Base-by-base conservation (phyloP, 2,888 invertebrate species). In the Dascillus cervinus region DNA sequence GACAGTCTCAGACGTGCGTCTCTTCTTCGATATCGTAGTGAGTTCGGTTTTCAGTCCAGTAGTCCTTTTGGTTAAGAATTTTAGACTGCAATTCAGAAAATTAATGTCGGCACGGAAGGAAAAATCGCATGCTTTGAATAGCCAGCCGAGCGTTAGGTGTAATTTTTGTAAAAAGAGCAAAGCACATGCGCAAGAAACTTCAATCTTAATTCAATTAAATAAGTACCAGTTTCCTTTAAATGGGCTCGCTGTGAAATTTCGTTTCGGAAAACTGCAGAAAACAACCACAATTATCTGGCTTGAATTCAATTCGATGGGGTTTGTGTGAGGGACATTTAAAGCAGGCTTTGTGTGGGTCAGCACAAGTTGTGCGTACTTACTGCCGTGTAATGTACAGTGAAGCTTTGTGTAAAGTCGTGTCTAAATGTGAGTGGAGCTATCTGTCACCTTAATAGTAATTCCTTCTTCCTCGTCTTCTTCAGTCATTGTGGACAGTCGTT, bases 381-480 rank as follows among this genome's bases (percentile, higher is more conserved):
- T 24, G 11, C 24, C 13, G 13, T n/a, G 11, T 11, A 11, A 24
- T 24, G 22, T 22, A 22, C 22, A 29, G 12, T 32, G 25, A 21
- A 14, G 26, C 23, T 37, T 32, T 37, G 29, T 26, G 20, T 15
- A 32, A 20, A 32, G 24, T 27, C 33, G 37, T 39, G 20, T 26
- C 37, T 44, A 44, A 30, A 44, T 30, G 41, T 44, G 39, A 35
- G 33, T 27, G 35, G 41, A 32, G 13, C 37, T 41, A 14, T 63
- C 58, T 38, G 65, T 72, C 72, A 76, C 75, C 73, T 75, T 75
- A 55, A 76, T 75, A 28, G 70, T 72, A 39, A 75, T 70, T 36
- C 75, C 73, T 49, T 82, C 82, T 46, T 84, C 83, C 60, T 85
- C 86, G 46, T 89, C 88, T 41, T 84, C 85, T 63, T 90, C 88